Percentiles rank a stretch among this genome's conserved stretches.
These are phyloP conservation scores for Neotoma lepida DNA, from an alignment of 2,113 vertebrate genomes.

Conservation along the genomic window DNA sequence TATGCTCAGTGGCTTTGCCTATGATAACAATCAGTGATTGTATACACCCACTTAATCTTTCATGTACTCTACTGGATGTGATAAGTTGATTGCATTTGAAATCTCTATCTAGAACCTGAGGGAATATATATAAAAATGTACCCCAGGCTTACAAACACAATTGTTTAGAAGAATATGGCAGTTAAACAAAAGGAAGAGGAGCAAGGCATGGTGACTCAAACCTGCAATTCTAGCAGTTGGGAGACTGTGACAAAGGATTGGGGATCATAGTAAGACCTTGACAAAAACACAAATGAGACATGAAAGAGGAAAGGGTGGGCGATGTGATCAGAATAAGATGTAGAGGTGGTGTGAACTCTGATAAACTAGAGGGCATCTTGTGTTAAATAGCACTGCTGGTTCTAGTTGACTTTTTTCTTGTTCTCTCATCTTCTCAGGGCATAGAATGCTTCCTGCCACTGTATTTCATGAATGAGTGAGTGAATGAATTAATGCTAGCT, in stretches of 20 bases:
- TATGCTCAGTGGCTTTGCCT: background rate
- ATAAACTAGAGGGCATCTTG: background rate
- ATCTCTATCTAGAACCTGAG: constrained; percentile 6
- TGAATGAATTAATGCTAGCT: background rate
- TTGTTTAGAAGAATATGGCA: background rate
- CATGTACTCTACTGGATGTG: background rate
- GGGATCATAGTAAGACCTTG: background rate
- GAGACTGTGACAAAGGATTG: background rate
- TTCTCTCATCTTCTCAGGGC: background rate
- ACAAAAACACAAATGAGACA: background rate
- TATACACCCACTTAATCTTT: background rate
- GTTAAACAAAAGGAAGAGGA: background rate
- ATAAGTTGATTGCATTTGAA: background rate
- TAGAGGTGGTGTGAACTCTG: accelerated
- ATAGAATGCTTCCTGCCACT: background rate
- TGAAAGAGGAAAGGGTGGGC: background rate
- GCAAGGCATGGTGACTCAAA: background rate
- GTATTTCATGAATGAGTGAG: background rate
- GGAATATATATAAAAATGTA: background rate
- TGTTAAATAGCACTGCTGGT: background rate
- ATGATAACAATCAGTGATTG: background rate
- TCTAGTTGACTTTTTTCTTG: background rate
- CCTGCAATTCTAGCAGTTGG: too few relatives aligned
- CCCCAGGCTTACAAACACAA: background rate
- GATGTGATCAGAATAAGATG: background rate